A percentile compares a stretch with the other conserved stretches of the same genome.
These are phyloP conservation scores for Podarcis siculus DNA, from an alignment of 2,797 vertebrate species.

Conservation along the genomic window DNA sequence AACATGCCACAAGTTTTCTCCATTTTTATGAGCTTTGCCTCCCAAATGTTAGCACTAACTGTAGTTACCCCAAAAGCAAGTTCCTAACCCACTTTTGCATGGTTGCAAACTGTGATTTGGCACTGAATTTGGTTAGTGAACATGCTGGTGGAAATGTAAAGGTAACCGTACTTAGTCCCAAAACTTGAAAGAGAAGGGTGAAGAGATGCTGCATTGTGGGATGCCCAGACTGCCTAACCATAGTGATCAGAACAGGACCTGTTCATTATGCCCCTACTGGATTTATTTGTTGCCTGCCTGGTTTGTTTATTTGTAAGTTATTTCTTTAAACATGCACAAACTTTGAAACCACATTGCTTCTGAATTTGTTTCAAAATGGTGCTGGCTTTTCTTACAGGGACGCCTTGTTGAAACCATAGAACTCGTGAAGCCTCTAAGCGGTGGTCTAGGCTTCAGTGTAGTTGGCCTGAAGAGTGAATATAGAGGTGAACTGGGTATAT, in stretches of 20 bases:
- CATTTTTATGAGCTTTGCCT: neutral
- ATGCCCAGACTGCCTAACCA: neutral
- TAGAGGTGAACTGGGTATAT: slow-evolving; percentile 95
- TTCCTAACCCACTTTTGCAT: neutral
- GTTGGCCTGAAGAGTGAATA: slow-evolving; percentile 95
- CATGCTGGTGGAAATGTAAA: neutral
- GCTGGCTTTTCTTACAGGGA: slow-evolving; percentile 79
- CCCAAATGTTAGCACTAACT: neutral
- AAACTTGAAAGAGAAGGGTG: neutral
- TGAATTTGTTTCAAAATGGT: slow-evolving; percentile 18
- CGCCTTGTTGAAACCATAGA: slow-evolving; percentile 89
- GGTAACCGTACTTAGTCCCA: neutral
- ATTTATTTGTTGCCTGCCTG: neutral
- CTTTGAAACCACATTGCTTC: neutral
- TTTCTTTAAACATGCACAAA: neutral
- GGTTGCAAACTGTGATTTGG: neutral
- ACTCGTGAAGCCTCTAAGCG: slow-evolving; percentile 87
- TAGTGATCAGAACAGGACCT: neutral
- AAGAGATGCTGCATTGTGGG: neutral
- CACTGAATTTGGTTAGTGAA: neutral
- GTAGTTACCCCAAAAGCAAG: neutral
- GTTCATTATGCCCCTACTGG: neutral
- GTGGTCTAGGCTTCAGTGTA: slow-evolving; percentile 95
- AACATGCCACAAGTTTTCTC: neutral
- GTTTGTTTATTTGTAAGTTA: neutral